phyloP scores from a whole-genome alignment of 2,888 invertebrate species.

The Cremastinae sp. region DNA sequence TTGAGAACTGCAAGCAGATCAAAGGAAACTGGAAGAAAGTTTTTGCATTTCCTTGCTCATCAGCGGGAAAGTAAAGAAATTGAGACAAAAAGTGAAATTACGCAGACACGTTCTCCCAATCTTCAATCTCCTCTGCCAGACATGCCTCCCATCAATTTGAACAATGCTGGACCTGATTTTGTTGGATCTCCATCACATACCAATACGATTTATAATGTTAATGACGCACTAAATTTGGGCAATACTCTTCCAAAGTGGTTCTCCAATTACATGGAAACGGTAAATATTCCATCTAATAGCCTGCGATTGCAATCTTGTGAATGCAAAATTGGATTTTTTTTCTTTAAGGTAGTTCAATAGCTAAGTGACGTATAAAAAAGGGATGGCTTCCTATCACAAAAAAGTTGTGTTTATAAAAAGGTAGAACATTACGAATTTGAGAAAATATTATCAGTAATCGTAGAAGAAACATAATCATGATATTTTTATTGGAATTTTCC shows the following conservation, averaged over 20 bases:
- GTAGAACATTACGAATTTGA: too few relatives aligned
- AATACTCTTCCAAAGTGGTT: conserved; percentile 77
- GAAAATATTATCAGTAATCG: too few relatives aligned
- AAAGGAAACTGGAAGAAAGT: not conserved
- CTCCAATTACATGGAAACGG: conserved; percentile 77
- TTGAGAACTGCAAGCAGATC: conserved; percentile 68
- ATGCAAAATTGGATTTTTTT: not conserved
- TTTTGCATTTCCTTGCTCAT: conserved; percentile 20
- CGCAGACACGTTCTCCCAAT: too few relatives aligned
- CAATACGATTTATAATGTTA: not conserved
- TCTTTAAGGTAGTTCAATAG: too few relatives aligned
- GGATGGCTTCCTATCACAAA: too few relatives aligned
- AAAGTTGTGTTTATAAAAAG: too few relatives aligned
- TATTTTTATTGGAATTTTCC: too few relatives aligned
- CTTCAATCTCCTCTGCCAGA: not conserved
- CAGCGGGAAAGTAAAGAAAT: too few relatives aligned
- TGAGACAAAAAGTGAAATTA: too few relatives aligned
- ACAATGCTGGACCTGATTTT: not conserved
- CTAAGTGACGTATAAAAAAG: too few relatives aligned
- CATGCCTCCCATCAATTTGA: conserved; percentile 26
- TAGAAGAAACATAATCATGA: too few relatives aligned
- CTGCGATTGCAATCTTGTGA: not conserved
- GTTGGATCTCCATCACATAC: not conserved
- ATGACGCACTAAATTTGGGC: not conserved
- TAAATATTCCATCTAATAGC: conserved; percentile 50